Evolutionary conservation across 1,140 invertebrate species (phyloP).

Genomic region (Parapsyche elsis): DNA sequence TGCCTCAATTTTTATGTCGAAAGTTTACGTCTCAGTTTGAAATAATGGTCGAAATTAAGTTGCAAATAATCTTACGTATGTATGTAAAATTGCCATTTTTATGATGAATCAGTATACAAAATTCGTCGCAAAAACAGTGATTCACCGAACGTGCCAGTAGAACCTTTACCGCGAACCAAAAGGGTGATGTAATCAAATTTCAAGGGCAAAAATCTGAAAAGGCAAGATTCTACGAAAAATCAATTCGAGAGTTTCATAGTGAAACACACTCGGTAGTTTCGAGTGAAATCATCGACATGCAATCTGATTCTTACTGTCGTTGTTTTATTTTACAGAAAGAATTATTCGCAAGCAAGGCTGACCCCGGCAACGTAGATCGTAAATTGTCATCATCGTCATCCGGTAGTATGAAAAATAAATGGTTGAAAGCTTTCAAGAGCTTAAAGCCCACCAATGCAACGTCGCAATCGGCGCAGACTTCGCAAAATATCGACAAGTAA

Average conservation of each 20-base stretch:
- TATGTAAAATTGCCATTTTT: too few relatives aligned
- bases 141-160: neutral
- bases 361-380: slow-evolving; percentile 76
- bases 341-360: slow-evolving; percentile 81
- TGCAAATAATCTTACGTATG: too few relatives aligned
- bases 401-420: slow-evolving; percentile 95
- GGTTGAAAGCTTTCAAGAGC: slow-evolving; percentile 96
- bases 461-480: slow-evolving; percentile 59
- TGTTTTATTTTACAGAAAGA: slow-evolving; percentile 73
- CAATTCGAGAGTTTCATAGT: neutral
- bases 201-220: slow-evolving; percentile 8
- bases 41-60: too few relatives aligned
- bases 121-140: neutral
- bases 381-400: slow-evolving; percentile 88
- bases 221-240: neutral
- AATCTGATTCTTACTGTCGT: neutral
- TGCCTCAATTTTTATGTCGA: too few relatives aligned
- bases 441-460: slow-evolving; percentile 82
- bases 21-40: too few relatives aligned
- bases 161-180: neutral
- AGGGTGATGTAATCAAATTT: neutral
- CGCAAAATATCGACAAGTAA: slow-evolving; percentile 66
- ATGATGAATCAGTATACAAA: neutral
- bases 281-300: too few relatives aligned
- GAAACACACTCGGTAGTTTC: neutral